Percentiles rank a stretch among this genome's conserved stretches.
These are phyloP conservation scores for Galeopsomyia nigrocyanea DNA, from an alignment of 2,888 invertebrate genomes.

Conservation along the genomic window DNA sequence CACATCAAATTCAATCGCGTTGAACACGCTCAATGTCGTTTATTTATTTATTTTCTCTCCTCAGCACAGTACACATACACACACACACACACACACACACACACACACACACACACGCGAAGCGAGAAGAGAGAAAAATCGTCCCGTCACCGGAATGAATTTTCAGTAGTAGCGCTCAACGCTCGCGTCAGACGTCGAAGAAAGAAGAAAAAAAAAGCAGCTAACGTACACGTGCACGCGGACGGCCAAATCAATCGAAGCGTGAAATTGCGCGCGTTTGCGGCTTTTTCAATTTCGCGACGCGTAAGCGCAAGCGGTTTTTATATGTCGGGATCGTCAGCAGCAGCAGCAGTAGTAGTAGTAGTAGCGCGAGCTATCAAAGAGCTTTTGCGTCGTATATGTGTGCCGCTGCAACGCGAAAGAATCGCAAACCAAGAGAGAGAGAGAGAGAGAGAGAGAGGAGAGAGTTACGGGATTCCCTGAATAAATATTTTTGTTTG, in stretches of 20 bases:
- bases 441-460: background rate
- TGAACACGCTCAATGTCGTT: too few species aligned
- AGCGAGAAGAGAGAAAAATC: too few species aligned
- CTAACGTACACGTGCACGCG: background rate
- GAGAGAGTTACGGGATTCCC: slow-evolving; percentile 22
- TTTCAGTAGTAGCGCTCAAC: slow-evolving; percentile 35
- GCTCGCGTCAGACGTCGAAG: slow-evolving; percentile 34
- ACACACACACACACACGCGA: too few species aligned
- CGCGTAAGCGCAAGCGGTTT: slow-evolving; percentile 36
- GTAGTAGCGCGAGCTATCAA: slow-evolving; percentile 31
- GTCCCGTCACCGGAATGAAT: slow-evolving; percentile 22
- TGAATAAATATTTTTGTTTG: slow-evolving; percentile 40
- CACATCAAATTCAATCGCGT: too few species aligned
- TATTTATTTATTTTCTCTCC: too few species aligned
- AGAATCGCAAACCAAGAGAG: slow-evolving; percentile 12
- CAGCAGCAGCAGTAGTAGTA: slow-evolving; percentile 27
- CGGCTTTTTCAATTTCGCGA: slow-evolving; percentile 32
- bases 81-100: too few species aligned
- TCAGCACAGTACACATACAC: too few species aligned
- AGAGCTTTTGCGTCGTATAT: slow-evolving; percentile 19
- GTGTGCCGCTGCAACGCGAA: slow-evolving; percentile 7
- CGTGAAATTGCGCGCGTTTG: slow-evolving; percentile 38
- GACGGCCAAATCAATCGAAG: slow-evolving; percentile 35
- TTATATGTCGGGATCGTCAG: slow-evolving; percentile 28
- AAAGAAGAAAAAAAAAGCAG: too few species aligned